Base-by-base conservation (phyloP, 2,113 vertebrate genomes). In the Xenopus borealis region DNA sequence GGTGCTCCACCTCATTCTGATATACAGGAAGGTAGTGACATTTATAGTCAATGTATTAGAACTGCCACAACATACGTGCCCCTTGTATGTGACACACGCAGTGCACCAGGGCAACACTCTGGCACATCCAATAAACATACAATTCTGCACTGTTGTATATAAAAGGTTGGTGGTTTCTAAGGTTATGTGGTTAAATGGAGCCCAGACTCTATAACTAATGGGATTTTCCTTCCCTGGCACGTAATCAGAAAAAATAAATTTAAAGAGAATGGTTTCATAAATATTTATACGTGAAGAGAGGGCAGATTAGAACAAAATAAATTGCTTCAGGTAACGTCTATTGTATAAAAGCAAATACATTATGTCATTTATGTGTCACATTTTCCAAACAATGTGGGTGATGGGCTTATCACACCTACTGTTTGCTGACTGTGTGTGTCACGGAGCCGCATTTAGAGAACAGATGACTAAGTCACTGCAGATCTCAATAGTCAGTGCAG, bases 201-300 rank as follows among this genome's bases (percentile, higher is more conserved):
- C 2, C 9, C 47, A 50, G 14, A 13, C 47, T 50, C 7, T 13
- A 50, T 50, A 50, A 50, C 7, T 16, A 17, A 55, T 55, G 8
- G 53, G 17, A 18, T 64, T 46, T 63, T 62, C 23, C 61, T 52
- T 52, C 17, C 23, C 45, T 16, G 23, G 20, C 46, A 63, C 61
- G 63, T 52, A 63, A 72, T 64, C 46, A 72, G 14, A 18, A 30
- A n/a, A 63, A 23, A 46, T 52, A 82, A 85, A 79, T 68, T 65
- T 67, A n/a, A n/a, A 16, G 30, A 61, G 20, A 66, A 62, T 66
- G 3, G 14, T 18, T 52, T 55, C 47, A 52, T 78, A 79, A 79
- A 72, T 19, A 67, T 79, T 67, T 79, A 75, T 66, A 62, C 33
- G 18, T 18, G 62, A 2, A 33, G 44, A 33, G 12, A 23, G 68